phyloP scores from a whole-genome alignment of 1,140 invertebrate species.

The Olivierus martensii region DNA sequence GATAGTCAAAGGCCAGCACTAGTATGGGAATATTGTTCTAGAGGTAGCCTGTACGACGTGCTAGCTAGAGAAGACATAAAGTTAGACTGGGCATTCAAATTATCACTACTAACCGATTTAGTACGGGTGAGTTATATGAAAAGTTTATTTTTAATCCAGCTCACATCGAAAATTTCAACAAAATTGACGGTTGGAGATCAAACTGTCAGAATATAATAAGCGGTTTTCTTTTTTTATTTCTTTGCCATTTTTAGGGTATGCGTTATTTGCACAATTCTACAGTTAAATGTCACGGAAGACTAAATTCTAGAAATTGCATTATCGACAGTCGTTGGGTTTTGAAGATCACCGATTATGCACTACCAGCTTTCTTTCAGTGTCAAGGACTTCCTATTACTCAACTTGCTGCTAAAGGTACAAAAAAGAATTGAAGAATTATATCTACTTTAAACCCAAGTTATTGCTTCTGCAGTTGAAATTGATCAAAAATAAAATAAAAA shows the following conservation, averaged over 20 bases:
- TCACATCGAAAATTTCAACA: no score
- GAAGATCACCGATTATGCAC: constrained; percentile 84
- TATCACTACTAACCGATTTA: constrained; percentile 87
- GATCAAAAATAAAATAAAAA: no score
- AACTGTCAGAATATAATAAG: not conserved
- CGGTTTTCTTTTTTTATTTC: not conserved
- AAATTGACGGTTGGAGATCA: no score
- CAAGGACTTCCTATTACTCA: not conserved
- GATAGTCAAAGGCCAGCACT: constrained; percentile 70
- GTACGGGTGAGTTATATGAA: constrained; percentile 41
- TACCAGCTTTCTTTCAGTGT: constrained; percentile 53
- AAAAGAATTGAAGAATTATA: no score
- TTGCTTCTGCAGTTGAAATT: no score
- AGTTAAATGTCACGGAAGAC: constrained; percentile 81
- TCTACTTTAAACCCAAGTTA: no score
- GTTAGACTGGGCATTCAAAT: constrained; percentile 85
- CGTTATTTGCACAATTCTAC: constrained; percentile 78
- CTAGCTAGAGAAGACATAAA: constrained; percentile 94
- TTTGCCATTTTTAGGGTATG: constrained; percentile 45
- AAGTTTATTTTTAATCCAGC: no score
- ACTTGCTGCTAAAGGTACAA: not conserved
- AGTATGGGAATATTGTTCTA: constrained; percentile 88
- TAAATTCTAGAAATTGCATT: constrained; percentile 86
- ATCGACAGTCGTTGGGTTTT: constrained; percentile 90
- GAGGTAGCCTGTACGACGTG: constrained; percentile 79